phyloP scores from a whole-genome alignment of 1,140 invertebrate genomes.

The Bombus huntii region DNA sequence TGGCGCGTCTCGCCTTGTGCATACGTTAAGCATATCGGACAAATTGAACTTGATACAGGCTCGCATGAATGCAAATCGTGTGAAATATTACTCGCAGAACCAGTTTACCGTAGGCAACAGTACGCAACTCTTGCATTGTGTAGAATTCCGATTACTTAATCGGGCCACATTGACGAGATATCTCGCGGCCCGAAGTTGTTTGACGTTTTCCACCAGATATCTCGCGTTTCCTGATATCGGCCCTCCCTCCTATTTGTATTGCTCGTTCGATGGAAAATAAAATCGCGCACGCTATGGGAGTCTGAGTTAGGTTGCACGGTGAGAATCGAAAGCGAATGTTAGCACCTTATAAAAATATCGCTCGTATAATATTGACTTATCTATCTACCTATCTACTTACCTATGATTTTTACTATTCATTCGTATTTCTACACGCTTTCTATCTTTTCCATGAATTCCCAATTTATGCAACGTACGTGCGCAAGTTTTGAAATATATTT shows the following conservation, averaged over 20 bases:
- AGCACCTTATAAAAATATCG: no score
- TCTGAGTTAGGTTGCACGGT: no score
- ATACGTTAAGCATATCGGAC: background rate
- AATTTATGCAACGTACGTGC: no score
- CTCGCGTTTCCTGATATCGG: background rate
- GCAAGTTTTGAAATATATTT: no score
- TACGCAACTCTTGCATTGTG: background rate
- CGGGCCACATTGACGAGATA: background rate
- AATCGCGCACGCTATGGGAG: no score
- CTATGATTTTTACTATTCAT: no score
- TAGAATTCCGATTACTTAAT: constrained; percentile 1
- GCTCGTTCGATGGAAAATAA: background rate
- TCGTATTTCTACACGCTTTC: no score
- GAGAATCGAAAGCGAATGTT: no score
- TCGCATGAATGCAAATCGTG: background rate
- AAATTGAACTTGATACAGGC: background rate
- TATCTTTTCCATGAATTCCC: no score
- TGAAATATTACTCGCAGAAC: background rate
- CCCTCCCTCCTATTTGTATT: background rate
- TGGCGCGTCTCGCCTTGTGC: background rate
- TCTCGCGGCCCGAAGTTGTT: background rate
- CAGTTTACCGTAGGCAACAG: background rate
- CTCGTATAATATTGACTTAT: no score
- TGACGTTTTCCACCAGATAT: background rate
- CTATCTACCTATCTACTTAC: no score